A percentile compares a stretch with the other conserved stretches of the same genome.
phyloP scores from a whole-genome alignment of 2,113 vertebrate genomes.

The Cromileptes altivelis region DNA sequence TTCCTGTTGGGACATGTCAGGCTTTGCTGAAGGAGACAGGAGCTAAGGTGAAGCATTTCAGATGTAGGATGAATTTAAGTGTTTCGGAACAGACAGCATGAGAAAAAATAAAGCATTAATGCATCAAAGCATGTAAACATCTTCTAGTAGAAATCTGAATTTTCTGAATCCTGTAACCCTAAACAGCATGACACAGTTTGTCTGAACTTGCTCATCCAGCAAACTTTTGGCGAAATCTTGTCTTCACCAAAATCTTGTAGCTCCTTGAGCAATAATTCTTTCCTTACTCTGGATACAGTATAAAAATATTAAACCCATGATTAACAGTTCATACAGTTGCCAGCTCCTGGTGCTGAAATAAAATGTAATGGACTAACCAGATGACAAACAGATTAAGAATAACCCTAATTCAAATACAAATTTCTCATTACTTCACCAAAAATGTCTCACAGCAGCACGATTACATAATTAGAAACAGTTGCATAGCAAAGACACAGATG shows the following conservation, averaged over 20 bases:
- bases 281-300: not conserved
- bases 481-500: not conserved
- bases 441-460: not conserved
- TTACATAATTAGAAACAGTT: not conserved
- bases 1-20: too few relatives aligned
- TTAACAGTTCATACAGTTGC: not conserved
- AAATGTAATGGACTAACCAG: not conserved
- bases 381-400: constrained; percentile 4
- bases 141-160: too few relatives aligned
- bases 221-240: not conserved
- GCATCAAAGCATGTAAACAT: too few relatives aligned
- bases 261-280: not conserved
- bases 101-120: too few relatives aligned
- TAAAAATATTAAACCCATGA: not conserved
- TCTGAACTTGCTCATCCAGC: not conserved
- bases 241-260: not conserved
- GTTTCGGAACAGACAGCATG: too few relatives aligned
- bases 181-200: not conserved
- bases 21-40: too few relatives aligned
- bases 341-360: constrained; percentile 51
- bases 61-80: too few relatives aligned
- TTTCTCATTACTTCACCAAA: not conserved
- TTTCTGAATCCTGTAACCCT: not conserved
- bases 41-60: too few relatives aligned
- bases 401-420: not conserved